phyloP scores from a whole-genome alignment of 2,888 invertebrate genomes.

The Euphydryas editha region DNA sequence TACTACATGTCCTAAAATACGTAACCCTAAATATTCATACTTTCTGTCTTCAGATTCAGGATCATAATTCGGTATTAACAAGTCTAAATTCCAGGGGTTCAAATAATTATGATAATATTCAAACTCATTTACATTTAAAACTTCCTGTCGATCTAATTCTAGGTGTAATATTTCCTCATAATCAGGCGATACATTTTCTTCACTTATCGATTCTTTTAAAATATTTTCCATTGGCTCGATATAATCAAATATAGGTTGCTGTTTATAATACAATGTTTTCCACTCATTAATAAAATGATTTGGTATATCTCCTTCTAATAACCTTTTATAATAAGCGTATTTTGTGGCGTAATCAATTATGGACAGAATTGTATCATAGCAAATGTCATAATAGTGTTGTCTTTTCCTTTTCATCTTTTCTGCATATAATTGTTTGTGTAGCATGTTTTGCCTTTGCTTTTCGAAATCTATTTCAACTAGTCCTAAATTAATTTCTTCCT shows the following conservation, averaged over 20 bases:
- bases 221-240: slow-evolving; percentile 69
- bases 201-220: slow-evolving; percentile 57
- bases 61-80: slow-evolving; percentile 70
- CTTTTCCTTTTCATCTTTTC: slow-evolving; percentile 79
- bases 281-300: slow-evolving; percentile 79
- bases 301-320: slow-evolving; percentile 73
- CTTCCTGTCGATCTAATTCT: slow-evolving; percentile 80
- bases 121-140: slow-evolving; percentile 82
- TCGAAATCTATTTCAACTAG: slow-evolving; percentile 81
- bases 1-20: slow-evolving; percentile 79
- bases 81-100: slow-evolving; percentile 80
- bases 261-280: slow-evolving; percentile 81
- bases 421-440: slow-evolving; percentile 80
- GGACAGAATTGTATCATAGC: slow-evolving; percentile 79
- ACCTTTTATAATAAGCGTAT: slow-evolving; percentile 74
- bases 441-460: slow-evolving; percentile 73
- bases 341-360: slow-evolving; percentile 82
- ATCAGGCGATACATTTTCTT: slow-evolving; percentile 56
- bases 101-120: slow-evolving; percentile 80
- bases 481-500: slow-evolving; percentile 73
- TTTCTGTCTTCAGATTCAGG: slow-evolving; percentile 71
- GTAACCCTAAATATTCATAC: slow-evolving; percentile 70
- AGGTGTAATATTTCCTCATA: slow-evolving; percentile 71
- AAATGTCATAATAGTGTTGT: slow-evolving; percentile 76
- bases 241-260: slow-evolving; percentile 81